Base-by-base conservation (phyloP, 37 sponge, comb jelly and placozoan genomes). In the Ephydatia muelleri region DNA sequence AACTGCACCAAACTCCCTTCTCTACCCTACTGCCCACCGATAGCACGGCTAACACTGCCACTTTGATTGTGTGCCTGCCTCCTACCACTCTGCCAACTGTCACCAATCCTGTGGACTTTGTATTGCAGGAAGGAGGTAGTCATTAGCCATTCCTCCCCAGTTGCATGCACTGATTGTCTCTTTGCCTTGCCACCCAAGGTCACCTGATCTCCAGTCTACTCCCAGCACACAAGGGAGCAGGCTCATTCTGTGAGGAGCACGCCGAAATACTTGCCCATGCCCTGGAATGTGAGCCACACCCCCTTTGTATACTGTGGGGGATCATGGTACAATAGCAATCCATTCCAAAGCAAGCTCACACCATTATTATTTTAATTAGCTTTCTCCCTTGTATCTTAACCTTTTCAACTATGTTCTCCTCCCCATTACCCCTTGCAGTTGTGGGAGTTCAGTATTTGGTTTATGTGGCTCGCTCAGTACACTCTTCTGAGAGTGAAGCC, bases 81-180 rank as follows among this genome's bases (percentile, higher is more conserved):
- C 80, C 84, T 28, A 67, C 81, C 27, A 57, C 83, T 27, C 71
- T 80, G 21, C 68, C 81, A 26, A 48, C 75, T 21, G 76, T 91
- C 29, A 33, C 28, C 8, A 73, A 91, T 37, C 80, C 80, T 68
- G 82, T 91, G 26, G 92, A 91, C 77, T 84, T 75, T 26, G 67
- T 84, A 36, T 23, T 87, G 30, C 92, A 91, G 57, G 91, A 91
- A 83, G 92, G 88, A 87, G 87, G 87, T 87, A 33, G 65, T 16
- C 25, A 29, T 74, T 29, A 14, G 3, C 21, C 57, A 19, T 27
- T 23, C 22, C 32, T 34, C 16, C 32, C 5, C 23, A 40, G 9
- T 40, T 8, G 29, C 13, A 64, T 79, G 57, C 26, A 9, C 65
- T 81, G 28, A 29, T 68, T n/a, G 30, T 37, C 27, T 82, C 43